These are phyloP conservation scores for Oreohelix idahoensis DNA, from an alignment of 1,140 invertebrate species.

Conservation along the genomic window DNA sequence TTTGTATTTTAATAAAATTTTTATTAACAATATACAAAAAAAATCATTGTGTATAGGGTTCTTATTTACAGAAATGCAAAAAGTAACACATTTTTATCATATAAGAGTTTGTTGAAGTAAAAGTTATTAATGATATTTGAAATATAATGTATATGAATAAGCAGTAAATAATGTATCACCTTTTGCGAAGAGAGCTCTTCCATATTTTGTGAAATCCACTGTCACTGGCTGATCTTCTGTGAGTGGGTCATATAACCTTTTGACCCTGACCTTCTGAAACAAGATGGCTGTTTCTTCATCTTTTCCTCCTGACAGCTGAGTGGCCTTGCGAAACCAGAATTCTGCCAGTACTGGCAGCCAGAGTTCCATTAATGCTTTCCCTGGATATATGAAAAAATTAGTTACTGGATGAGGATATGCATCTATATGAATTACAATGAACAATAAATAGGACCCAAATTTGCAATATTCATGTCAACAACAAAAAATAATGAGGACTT, in stretches of 20 bases:
- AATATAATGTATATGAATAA: too few species aligned
- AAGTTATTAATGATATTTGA: too few species aligned
- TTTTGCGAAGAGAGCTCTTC: conserved; percentile 60
- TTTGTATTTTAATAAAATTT: too few species aligned
- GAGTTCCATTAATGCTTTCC: conserved; percentile 57
- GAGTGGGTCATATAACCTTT: conserved; percentile 64
- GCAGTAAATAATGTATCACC: not conserved
- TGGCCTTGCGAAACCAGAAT: conserved; percentile 67
- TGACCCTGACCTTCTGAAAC: conserved; percentile 66
- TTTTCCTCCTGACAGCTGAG: conserved; percentile 47
- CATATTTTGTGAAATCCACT: conserved; percentile 64
- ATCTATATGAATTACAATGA: too few species aligned
- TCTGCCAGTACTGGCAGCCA: conserved; percentile 65
- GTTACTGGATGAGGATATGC: not conserved
- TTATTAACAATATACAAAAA: too few species aligned
- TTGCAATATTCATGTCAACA: too few species aligned
- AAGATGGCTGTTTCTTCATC: conserved; percentile 55
- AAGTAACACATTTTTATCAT: too few species aligned
- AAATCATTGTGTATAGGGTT: too few species aligned
- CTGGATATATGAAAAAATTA: conserved; percentile 48
- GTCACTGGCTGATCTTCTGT: conserved; percentile 58
- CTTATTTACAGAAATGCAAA: too few species aligned
- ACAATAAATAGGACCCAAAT: too few species aligned
- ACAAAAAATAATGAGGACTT: too few species aligned
- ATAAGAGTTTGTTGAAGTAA: too few species aligned